Evolutionary conservation across 2,888 invertebrate species (phyloP).

Genomic region (Adineta ricciae): DNA sequence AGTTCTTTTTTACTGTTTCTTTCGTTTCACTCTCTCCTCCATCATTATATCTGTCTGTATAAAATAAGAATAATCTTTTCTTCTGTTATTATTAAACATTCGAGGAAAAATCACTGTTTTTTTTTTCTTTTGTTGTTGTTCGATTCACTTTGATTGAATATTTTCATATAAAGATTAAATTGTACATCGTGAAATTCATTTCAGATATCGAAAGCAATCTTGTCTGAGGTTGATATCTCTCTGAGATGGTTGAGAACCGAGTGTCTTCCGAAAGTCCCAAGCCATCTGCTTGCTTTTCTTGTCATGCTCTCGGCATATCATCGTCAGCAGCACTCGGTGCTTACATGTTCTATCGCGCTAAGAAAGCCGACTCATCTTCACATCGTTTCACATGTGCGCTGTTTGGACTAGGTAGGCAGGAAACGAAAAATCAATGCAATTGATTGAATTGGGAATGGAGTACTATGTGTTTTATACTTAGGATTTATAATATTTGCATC

Average conservation of each 20-base stretch:
- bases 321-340: neutral
- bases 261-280: neutral
- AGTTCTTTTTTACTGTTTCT: neutral
- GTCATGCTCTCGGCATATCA: conserved; percentile 9
- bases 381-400: neutral
- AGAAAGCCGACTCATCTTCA: neutral
- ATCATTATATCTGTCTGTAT: neutral
- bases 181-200: neutral
- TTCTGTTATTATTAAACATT: neutral
- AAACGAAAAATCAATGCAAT: too few species aligned
- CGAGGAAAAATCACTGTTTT: neutral
- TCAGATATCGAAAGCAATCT: neutral
- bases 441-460: too few species aligned
- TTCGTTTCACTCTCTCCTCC: neutral
- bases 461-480: neutral
- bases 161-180: neutral
- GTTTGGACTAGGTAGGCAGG: neutral
- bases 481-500: conserved; percentile 6
- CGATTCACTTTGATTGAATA: neutral
- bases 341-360: conserved; percentile 10
- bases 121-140: neutral
- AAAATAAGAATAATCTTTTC: neutral
- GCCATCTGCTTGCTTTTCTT: neutral
- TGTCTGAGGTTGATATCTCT: neutral
- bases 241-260: neutral